A percentile compares a stretch with the other conserved stretches of the same genome.
phyloP scores from a whole-genome alignment of 2,888 invertebrate genomes.

The Erebia aethiops region DNA sequence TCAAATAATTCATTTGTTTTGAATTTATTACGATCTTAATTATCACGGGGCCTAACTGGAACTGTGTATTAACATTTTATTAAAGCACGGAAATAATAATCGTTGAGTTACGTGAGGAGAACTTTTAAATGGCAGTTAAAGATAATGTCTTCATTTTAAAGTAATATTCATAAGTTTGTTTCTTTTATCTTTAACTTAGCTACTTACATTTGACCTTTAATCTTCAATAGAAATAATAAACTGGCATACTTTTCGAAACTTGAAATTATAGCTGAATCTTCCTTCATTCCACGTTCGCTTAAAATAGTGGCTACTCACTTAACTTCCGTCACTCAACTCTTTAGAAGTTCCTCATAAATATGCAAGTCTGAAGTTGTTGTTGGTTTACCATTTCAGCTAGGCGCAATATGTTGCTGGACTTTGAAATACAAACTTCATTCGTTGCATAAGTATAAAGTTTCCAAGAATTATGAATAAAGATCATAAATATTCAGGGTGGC shows the following conservation, averaged over 20 bases:
- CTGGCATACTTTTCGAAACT: not conserved
- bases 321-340: slow-evolving; percentile 75
- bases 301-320: slow-evolving; percentile 63
- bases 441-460: slow-evolving; percentile 62
- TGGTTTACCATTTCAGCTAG: slow-evolving; percentile 12
- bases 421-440: slow-evolving; percentile 62
- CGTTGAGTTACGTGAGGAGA: not conserved
- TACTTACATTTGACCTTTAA: too few relatives aligned
- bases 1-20: slow-evolving; percentile 13
- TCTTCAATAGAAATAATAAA: not conserved
- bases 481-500: slow-evolving; percentile 71
- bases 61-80: not conserved
- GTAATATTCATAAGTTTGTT: too few relatives aligned
- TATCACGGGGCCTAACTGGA: slow-evolving; percentile 11
- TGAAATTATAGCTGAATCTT: not conserved
- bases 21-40: slow-evolving; percentile 8
- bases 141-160: too few relatives aligned
- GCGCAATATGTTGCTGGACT: slow-evolving; percentile 43
- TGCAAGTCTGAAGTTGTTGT: slow-evolving; percentile 52
- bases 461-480: slow-evolving; percentile 67
- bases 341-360: slow-evolving; percentile 72
- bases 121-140: too few relatives aligned
- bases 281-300: slow-evolving; percentile 28
- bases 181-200: too few relatives aligned
- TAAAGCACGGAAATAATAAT: not conserved